Base-by-base conservation (phyloP, 2,113 vertebrate genomes). In the Sardina pilchardus region DNA sequence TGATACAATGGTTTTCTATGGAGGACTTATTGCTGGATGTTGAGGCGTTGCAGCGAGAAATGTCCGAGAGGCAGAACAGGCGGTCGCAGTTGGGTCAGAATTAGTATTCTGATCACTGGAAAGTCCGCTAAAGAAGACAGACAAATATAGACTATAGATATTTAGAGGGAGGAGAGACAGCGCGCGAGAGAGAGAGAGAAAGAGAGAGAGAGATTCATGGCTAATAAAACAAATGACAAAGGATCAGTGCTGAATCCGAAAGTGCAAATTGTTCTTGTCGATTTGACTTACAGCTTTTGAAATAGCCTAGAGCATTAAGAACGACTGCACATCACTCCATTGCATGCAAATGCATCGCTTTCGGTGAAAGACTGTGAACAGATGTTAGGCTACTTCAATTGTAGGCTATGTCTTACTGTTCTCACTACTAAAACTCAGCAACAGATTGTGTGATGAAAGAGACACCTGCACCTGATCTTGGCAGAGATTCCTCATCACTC, bases 1-100 rank as follows among this genome's bases (percentile, higher is more conserved):
- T 43, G 39, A 81, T 78, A 24, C 85, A 83, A 67, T 78, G 88
- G 87, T 88, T 83, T 85, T 86, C 81, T 86, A 10, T 83, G 34
- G 39, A 26, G 85, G 36, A 86, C 63, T 2, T 7, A 34, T 30
- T 14, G 63, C 26, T 34, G 26, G 63, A 34, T 34, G 30, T 26
- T 71, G 26, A 71, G 6, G 63, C 19, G 4, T 21, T 59, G 53
- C 4, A 21, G 1, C 53, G 3, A 4, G 12, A 53, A 53, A 17
- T 59, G 19, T 26, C 59, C 1, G 24, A 26, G 21, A 67, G 1
- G 6, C 21, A 67, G 59, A n/a, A 26, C n/a, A 67, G 59, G 59
- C 24, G n/a, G 59, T 3, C 26, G n/a, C 63, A 34, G 30, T 34
- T 71, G 34, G 26, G 63, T 21, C 30, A 71, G 63, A 71, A 14